A percentile compares a stretch with the other conserved stretches of the same genome.
Evolutionary conservation across 2,797 vertebrate genomes (phyloP).

Genomic region (Enteromius paludinosus): DNA sequence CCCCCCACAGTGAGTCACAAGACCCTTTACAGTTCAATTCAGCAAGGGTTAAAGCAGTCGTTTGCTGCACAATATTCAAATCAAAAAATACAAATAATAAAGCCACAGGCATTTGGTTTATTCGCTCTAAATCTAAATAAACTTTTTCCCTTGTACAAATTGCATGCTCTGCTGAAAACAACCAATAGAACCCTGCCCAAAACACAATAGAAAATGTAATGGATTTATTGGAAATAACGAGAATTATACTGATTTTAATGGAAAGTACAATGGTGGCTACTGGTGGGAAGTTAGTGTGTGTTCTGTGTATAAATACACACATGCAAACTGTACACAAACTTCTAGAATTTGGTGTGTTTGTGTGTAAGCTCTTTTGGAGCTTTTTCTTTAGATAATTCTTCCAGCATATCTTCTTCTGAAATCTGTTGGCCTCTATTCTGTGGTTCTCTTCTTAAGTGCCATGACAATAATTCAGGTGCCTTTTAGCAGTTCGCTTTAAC

Average conservation of each 20-base stretch:
- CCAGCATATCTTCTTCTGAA: neutral
- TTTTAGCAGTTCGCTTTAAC: constrained; percentile 26
- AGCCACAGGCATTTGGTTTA: neutral
- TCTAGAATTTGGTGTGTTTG: neutral
- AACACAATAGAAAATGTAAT: too few relatives aligned
- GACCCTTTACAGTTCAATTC: constrained; percentile 51
- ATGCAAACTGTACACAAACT: too few relatives aligned
- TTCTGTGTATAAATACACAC: too few relatives aligned
- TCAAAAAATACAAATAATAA: constrained; percentile 21
- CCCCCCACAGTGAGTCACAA: constrained; percentile 56
- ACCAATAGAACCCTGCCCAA: too few relatives aligned
- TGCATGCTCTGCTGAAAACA: too few relatives aligned
- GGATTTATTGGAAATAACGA: too few relatives aligned
- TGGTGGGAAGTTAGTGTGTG: too few relatives aligned
- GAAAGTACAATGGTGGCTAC: too few relatives aligned
- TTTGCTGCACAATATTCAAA: constrained; percentile 1
- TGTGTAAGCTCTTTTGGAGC: neutral
- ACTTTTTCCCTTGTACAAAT: neutral
- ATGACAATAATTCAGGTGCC: neutral
- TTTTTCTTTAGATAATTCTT: neutral
- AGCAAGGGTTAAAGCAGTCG: constrained; percentile 38
- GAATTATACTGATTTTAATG: too few relatives aligned
- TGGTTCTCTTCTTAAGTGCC: constrained; percentile 34
- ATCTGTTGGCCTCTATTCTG: constrained; percentile 19
- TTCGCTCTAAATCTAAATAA: neutral